Evolutionary conservation across 2,113 vertebrate species (phyloP), one percentile per base, ranked within the genome.

Genomic region (Chionis minor): DNA sequence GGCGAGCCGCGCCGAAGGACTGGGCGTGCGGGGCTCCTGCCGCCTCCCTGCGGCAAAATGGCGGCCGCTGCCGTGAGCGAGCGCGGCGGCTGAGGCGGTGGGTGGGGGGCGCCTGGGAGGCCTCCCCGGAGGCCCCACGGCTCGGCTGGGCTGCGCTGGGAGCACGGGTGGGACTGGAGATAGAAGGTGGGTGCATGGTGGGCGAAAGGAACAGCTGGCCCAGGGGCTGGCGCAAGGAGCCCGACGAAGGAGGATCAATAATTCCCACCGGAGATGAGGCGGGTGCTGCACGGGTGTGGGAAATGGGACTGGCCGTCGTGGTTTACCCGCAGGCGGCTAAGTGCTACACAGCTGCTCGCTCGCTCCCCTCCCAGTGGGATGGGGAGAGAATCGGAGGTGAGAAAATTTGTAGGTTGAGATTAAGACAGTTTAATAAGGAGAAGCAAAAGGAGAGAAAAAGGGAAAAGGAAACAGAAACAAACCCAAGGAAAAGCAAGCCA

Each of bases 301-400:
- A 23, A 18, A 23, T 2, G 4, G 35, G 56, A 8, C 11, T 4
- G 22, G 21, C 32, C 14, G 14, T 32, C 3, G 1, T 3, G 51
- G 52, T 35, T 33, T 59, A 32, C 17, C 24, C 0, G 9, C 55
- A 21, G 17, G 3, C 17, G 16, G 44, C 45, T 56, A 8, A 32
- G 6, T 6, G 0, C 12, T 2, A 1, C 38, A 10, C 12, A 40
- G 38, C 23, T 0, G 1, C 38, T 40, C 1, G 0, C 18, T 66
- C 4, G 0, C 14, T 75, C 16, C 32, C 9, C 0, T 26, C 38
- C 27, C 12, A 0, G 28, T 17, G 49, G 16, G 38, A 10, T 40
- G 12, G 13, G 10, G 23, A 21, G 15, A 58, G 49, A 22, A n/a
- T 55, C 4, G 1, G 16, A 67, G 38, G 49, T 33, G 38, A n/a